Evolutionary conservation across 2,797 vertebrate genomes (phyloP).

Genomic region (Selene dorsalis): DNA sequence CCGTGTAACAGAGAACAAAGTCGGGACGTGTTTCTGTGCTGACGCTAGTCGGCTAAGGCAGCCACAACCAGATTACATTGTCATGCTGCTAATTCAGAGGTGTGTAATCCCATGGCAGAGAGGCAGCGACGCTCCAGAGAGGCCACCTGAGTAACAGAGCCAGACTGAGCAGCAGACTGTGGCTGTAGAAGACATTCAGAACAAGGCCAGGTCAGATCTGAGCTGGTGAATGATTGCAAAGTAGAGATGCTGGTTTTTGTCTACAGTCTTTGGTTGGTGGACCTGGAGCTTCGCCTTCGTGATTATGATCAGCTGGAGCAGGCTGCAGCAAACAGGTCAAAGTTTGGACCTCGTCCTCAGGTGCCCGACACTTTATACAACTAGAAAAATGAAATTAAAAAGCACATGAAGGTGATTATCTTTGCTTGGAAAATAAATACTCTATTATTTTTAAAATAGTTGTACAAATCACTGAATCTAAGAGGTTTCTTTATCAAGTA

Average conservation of each 20-base stretch:
- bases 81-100: constrained; percentile 1
- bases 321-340: constrained; percentile 26
- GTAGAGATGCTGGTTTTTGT: neutral
- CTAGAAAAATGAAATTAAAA: constrained; percentile 24
- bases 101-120: constrained; percentile 21
- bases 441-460: constrained; percentile 31
- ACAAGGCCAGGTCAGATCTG: constrained; percentile 3
- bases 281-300: constrained; percentile 40
- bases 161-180: constrained; percentile 24
- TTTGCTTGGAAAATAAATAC: constrained; percentile 68
- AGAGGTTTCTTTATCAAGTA: constrained; percentile 80
- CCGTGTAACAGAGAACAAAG: constrained; percentile 28
- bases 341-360: constrained; percentile 22
- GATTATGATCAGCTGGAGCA: constrained; percentile 38
- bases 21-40: constrained; percentile 16
- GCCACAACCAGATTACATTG: neutral
- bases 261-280: constrained; percentile 71
- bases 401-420: constrained; percentile 41
- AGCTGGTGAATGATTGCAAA: neutral
- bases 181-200: constrained; percentile 53
- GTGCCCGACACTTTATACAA: constrained; percentile 23
- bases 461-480: constrained; percentile 44
- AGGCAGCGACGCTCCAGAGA: constrained; percentile 44
- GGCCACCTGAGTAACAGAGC: constrained; percentile 58
- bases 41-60: neutral